These are phyloP conservation scores for Nestor notabilis DNA, from an alignment of 2,113 vertebrate genomes.

Conservation along the genomic window DNA sequence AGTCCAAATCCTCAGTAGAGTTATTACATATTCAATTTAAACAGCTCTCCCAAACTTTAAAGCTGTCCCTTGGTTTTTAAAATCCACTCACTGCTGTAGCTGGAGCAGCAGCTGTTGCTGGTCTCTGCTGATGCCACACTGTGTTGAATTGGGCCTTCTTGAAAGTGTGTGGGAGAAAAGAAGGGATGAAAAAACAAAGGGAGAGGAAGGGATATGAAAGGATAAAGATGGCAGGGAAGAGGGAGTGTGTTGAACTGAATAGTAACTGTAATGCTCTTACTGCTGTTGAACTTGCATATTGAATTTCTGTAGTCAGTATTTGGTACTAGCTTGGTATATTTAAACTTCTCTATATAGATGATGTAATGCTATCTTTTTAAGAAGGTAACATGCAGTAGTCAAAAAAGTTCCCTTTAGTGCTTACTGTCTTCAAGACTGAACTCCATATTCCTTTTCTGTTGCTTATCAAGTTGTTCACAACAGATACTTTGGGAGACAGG, in stretches of 20 bases:
- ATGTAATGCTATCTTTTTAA: not conserved
- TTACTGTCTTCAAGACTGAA: not conserved
- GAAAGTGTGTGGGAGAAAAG: slow-evolving; percentile 32
- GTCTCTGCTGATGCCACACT: not conserved
- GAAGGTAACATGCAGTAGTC: not conserved
- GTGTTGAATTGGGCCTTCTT: slow-evolving; percentile 44
- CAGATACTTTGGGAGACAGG: not conserved
- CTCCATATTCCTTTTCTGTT: not conserved
- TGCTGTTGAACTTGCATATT: not conserved
- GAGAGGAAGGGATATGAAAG: slow-evolving; percentile 35
- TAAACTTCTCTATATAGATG: not conserved
- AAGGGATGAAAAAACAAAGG: slow-evolving; percentile 14
- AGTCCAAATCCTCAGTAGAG: slow-evolving; percentile 20
- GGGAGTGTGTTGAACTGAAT: not conserved
- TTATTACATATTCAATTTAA: slow-evolving; percentile 35
- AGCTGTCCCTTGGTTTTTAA: not conserved
- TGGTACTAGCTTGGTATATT: not conserved
- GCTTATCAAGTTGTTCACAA: not conserved
- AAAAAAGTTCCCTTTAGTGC: not conserved
- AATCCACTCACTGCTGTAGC: slow-evolving; percentile 20
- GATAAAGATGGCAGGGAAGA: slow-evolving; percentile 20
- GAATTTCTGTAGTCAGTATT: not conserved
- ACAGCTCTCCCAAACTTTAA: slow-evolving; percentile 36
- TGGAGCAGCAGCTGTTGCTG: not conserved
- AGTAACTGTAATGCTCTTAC: not conserved